Percentiles rank a stretch among this genome's conserved stretches.
phyloP scores from a whole-genome alignment of 2,888 invertebrate genomes.

The Hecatera dysodea region DNA sequence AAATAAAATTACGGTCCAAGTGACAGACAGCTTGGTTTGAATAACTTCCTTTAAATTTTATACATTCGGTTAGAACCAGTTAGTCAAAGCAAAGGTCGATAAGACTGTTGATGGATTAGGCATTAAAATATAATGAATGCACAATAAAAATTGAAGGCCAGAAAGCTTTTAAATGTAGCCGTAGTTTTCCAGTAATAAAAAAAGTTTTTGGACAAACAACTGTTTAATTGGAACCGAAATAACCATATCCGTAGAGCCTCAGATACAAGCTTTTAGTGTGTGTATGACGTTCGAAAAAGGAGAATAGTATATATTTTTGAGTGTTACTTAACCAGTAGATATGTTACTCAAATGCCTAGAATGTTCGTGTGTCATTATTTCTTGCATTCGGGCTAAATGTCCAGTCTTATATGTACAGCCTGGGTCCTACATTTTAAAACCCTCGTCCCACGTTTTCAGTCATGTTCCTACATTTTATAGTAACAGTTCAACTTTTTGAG shows the following conservation, averaged over 20 bases:
- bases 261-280: no score
- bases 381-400: not conserved
- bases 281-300: no score
- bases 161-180: constrained; percentile 2
- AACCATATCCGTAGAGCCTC: not conserved
- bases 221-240: not conserved
- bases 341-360: no score
- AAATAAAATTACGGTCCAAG: constrained; percentile 5
- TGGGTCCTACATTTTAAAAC: no score
- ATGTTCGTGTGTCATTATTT: no score
- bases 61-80: constrained; percentile 11
- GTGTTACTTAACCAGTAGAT: no score
- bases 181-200: constrained; percentile 13
- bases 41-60: constrained; percentile 1
- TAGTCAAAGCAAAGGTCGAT: constrained; percentile 23
- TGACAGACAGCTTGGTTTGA: constrained; percentile 6
- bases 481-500: no score
- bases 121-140: constrained; percentile 26
- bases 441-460: no score
- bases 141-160: constrained; percentile 32
- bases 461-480: no score
- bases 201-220: not conserved
- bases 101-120: constrained; percentile 20
- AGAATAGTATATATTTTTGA: no score
- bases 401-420: no score